A percentile compares a stretch with the other conserved stretches of the same genome.
Evolutionary conservation across 2,113 vertebrate species (phyloP).

Genomic region (Hippolais icterina): DNA sequence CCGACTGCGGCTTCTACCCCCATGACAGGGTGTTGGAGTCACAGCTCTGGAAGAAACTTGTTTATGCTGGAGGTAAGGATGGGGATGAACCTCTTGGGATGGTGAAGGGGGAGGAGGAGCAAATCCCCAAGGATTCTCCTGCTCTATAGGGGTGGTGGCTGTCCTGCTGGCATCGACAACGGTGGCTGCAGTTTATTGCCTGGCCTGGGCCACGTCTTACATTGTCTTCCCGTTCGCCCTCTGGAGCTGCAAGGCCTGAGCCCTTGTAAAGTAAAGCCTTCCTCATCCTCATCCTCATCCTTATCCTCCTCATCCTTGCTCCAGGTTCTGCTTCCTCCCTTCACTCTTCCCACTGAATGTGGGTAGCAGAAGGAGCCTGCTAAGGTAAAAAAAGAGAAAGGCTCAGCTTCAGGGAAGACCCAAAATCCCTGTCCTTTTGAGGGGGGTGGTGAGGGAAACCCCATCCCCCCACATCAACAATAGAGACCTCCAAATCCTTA

Average conservation of each 20-base stretch:
- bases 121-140: neutral
- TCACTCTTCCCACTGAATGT: accelerated
- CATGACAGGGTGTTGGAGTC: conserved; percentile 90
- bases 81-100: accelerated
- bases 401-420: neutral
- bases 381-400: neutral
- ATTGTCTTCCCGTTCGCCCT: conserved; percentile 86
- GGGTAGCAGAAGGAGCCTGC: accelerated
- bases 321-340: neutral
- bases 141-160: conserved; percentile 73
- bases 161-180: conserved; percentile 80
- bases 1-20: conserved; percentile 87
- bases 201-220: conserved; percentile 91
- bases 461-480: accelerated
- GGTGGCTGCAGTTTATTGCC: conserved; percentile 84
- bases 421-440: accelerated
- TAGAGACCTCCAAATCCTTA: neutral
- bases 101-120: neutral
- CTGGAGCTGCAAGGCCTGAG: conserved; percentile 83
- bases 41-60: conserved; percentile 89
- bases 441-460: accelerated
- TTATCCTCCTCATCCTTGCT: neutral
- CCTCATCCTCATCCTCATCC: neutral
- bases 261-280: neutral
- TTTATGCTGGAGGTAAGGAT: conserved; percentile 85